Evolutionary conservation across 2,797 vertebrate genomes (phyloP).

Genomic region (Myripristis murdjan): DNA sequence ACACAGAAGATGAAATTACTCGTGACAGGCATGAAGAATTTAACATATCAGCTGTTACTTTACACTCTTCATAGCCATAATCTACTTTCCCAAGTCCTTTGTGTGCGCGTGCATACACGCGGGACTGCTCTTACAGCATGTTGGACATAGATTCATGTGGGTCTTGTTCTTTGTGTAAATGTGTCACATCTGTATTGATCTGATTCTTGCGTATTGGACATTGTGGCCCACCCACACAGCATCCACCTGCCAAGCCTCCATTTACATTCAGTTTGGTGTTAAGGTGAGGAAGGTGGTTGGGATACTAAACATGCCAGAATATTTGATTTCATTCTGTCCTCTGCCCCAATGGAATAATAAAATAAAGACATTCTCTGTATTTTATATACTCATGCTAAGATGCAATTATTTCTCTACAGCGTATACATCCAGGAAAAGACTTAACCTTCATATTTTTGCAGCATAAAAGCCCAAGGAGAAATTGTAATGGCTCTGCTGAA

Average conservation of each 20-base stretch:
- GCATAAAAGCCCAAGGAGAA: neutral
- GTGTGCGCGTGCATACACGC: slow-evolving; percentile 19
- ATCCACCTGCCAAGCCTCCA: slow-evolving; percentile 4
- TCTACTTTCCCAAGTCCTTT: slow-evolving; percentile 48
- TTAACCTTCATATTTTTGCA: neutral
- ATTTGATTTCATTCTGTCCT: slow-evolving; percentile 14
- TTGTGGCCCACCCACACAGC: neutral
- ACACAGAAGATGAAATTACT: slow-evolving; percentile 63
- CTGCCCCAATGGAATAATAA: neutral
- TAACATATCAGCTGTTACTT: slow-evolving; percentile 61
- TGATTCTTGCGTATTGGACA: slow-evolving; percentile 10
- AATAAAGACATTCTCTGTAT: slow-evolving; percentile 13
- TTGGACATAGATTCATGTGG: slow-evolving; percentile 4
- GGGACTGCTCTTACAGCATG: neutral
- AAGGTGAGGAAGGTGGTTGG: slow-evolving; percentile 21
- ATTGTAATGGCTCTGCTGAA: neutral
- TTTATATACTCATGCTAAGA: slow-evolving; percentile 5
- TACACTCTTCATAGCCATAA: slow-evolving; percentile 31
- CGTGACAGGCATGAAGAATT: slow-evolving; percentile 70
- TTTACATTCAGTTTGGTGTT: slow-evolving; percentile 23
- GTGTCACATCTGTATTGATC: slow-evolving; percentile 13
- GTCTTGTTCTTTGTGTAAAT: neutral
- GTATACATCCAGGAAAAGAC: neutral
- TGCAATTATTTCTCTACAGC: slow-evolving; percentile 5
- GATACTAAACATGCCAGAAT: slow-evolving; percentile 20